A percentile compares a stretch with the other conserved stretches of the same genome.
These are phyloP conservation scores for Mactra quadrangularis DNA, from an alignment of 1,140 invertebrate genomes.

Conservation along the genomic window DNA sequence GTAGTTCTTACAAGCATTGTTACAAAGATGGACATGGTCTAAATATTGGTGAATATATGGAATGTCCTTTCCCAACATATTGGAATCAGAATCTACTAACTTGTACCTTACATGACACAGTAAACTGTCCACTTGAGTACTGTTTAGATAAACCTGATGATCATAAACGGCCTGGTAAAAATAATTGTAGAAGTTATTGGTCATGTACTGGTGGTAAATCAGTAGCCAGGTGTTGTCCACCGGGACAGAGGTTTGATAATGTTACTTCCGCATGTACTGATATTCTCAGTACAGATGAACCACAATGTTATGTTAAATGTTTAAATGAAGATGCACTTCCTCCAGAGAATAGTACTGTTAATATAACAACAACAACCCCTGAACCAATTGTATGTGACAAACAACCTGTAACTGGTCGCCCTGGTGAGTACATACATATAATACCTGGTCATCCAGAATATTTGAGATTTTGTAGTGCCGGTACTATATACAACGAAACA, in stretches of 20 bases:
- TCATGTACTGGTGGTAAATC: slow-evolving; percentile 60
- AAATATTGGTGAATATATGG: too few relatives aligned
- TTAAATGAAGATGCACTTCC: neutral
- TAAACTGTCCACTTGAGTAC: slow-evolving; percentile 59
- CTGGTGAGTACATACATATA: slow-evolving; percentile 54
- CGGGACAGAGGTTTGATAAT: slow-evolving; percentile 53
- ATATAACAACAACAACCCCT: neutral
- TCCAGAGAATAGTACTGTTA: neutral
- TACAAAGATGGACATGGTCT: too few relatives aligned
- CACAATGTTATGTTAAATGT: neutral
- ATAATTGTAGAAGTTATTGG: slow-evolving; percentile 68
- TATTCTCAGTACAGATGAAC: neutral
- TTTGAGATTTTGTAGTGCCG: slow-evolving; percentile 63
- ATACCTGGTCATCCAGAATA: slow-evolving; percentile 48
- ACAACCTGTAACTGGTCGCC: slow-evolving; percentile 36
- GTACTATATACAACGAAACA: slow-evolving; percentile 57
- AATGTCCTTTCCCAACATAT: slow-evolving; percentile 66
- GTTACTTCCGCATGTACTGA: slow-evolving; percentile 14
- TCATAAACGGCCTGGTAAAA: slow-evolving; percentile 26
- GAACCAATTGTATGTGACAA: slow-evolving; percentile 66
- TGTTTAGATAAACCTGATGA: slow-evolving; percentile 9
- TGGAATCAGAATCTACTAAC: slow-evolving; percentile 67
- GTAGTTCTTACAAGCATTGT: too few relatives aligned
- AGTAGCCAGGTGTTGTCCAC: slow-evolving; percentile 62
- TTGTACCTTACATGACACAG: slow-evolving; percentile 53